Conservation (phyloP, 2,113 vertebrate genomes). For the Carlito syrichta region DNA sequence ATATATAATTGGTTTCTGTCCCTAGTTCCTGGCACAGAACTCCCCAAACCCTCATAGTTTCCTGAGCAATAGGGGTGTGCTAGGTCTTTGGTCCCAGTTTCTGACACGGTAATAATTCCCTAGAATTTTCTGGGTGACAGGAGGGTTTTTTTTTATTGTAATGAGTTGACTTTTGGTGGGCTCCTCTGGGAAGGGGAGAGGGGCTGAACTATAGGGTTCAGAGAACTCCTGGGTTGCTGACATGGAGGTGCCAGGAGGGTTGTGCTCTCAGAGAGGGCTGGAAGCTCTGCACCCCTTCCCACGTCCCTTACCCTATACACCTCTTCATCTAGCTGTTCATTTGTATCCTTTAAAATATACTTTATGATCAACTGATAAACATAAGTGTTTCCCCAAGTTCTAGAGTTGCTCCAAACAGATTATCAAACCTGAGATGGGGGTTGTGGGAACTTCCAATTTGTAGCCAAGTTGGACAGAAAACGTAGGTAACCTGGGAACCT, state of each 20-base stretch:
- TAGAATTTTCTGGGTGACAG: background rate
- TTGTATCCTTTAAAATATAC: background rate
- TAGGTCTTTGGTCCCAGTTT: background rate
- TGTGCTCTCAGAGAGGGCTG: background rate
- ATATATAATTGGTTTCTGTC: background rate
- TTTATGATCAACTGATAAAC: background rate
- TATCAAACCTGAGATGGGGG: background rate
- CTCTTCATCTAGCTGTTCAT: background rate
- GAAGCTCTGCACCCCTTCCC: background rate
- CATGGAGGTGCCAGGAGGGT: background rate
- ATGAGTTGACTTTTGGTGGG: background rate
- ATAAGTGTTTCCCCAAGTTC: background rate
- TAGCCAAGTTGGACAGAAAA: background rate
- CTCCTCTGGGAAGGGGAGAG: background rate
- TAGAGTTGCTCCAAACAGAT: background rate
- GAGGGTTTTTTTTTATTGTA: background rate
- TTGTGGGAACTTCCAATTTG: background rate
- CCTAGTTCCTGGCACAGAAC: background rate
- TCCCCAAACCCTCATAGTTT: background rate
- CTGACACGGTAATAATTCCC: background rate
- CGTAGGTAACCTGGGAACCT: background rate
- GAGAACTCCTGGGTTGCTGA: background rate
- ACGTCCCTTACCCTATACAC: background rate
- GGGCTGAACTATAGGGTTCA: background rate
- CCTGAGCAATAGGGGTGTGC: background rate